Conservation (phyloP, 2,113 vertebrate genomes). For the Hyla sarda region DNA sequence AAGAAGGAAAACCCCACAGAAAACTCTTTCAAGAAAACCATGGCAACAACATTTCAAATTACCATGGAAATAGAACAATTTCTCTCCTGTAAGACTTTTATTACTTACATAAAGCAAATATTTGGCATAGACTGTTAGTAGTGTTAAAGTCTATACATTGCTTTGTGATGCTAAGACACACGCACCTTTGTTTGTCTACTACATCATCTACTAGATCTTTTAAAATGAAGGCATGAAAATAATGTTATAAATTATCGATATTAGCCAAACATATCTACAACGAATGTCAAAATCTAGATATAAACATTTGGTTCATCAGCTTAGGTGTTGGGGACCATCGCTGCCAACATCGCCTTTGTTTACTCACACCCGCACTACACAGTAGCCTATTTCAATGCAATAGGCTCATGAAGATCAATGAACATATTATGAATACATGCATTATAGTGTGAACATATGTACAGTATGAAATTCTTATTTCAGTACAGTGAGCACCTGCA, state of each 20-base stretch:
- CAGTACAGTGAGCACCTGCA: too few relatives aligned
- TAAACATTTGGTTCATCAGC: not conserved
- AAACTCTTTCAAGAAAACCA: slow-evolving; percentile 53
- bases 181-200: not conserved
- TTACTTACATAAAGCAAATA: slow-evolving; percentile 58
- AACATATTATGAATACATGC: too few relatives aligned
- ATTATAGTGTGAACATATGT: too few relatives aligned
- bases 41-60: slow-evolving; percentile 58
- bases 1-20: slow-evolving; percentile 51
- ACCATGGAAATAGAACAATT: slow-evolving; percentile 59
- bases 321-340: not conserved
- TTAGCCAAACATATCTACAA: not conserved
- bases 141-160: slow-evolving; percentile 43
- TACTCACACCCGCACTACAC: not conserved
- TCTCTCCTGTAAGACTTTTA: slow-evolving; percentile 57
- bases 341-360: not conserved
- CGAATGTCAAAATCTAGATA: not conserved
- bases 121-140: slow-evolving; percentile 55
- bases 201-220: not conserved
- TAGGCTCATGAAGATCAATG: too few relatives aligned
- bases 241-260: not conserved
- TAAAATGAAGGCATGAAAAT: not conserved
- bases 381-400: too few relatives aligned
- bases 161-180: slow-evolving; percentile 45
- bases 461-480: too few relatives aligned